Evolutionary conservation across 2,113 vertebrate genomes (phyloP).

Genomic region (Callocephalon fimbriatum): DNA sequence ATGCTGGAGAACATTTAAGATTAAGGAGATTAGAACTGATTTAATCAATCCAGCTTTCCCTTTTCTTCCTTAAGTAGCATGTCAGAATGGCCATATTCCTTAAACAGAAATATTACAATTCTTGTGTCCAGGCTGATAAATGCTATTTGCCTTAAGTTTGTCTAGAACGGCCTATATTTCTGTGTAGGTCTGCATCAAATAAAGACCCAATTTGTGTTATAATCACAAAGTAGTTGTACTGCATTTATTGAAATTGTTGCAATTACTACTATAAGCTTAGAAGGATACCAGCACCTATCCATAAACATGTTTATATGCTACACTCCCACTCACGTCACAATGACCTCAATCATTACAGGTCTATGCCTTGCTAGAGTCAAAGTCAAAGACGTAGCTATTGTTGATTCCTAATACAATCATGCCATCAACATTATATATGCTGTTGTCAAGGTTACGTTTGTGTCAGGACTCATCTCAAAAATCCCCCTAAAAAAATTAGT

Average conservation of each 20-base stretch:
- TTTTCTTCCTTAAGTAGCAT: background rate
- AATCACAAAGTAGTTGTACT: background rate
- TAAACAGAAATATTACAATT: background rate
- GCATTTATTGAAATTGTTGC: background rate
- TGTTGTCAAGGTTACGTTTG: background rate
- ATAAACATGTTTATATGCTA: background rate
- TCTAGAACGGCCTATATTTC: background rate
- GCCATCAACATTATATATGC: background rate
- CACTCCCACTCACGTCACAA: background rate
- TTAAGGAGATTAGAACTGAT: background rate
- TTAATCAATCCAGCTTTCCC: background rate
- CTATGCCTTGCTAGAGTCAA: background rate
- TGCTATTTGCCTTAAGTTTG: background rate
- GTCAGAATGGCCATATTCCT: background rate
- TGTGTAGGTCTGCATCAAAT: background rate
- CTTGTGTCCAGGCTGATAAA: background rate
- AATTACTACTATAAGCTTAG: background rate
- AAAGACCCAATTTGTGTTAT: background rate
- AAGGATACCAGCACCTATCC: background rate
- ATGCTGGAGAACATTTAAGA: background rate
- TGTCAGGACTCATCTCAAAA: background rate
- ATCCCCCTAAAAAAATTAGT: background rate
- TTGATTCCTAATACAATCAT: background rate
- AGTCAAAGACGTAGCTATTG: background rate
- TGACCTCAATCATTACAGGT: background rate